These are phyloP conservation scores for Cheilosia scutellata DNA, from an alignment of 2,888 invertebrate species.

Conservation along the genomic window DNA sequence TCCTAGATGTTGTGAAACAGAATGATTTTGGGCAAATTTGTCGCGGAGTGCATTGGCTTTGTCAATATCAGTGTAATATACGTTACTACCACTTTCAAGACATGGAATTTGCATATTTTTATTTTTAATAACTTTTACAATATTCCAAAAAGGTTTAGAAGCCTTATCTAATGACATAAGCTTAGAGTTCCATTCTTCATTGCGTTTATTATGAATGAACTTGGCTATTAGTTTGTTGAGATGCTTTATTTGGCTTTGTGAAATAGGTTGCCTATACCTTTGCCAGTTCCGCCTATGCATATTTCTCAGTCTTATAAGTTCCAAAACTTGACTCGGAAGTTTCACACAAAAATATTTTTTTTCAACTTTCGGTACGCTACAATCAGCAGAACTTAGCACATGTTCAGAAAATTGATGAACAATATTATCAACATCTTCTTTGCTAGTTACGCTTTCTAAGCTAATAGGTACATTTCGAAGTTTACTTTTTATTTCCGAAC, in stretches of 20 bases:
- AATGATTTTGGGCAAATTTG: background rate
- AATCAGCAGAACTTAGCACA: background rate
- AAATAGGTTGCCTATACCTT: background rate
- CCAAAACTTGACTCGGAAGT: background rate
- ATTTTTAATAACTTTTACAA: constrained; percentile 9
- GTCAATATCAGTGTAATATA: background rate
- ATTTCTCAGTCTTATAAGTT: constrained; percentile 3
- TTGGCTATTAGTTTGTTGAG: constrained; percentile 5
- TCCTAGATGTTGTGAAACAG: constrained; percentile 5
- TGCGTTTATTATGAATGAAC: background rate
- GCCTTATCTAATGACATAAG: background rate
- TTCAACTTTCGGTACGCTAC: background rate
- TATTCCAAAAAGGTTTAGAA: constrained; percentile 6
- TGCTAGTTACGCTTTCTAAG: too few species aligned
- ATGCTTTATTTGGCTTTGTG: background rate
- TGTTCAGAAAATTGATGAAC: background rate
- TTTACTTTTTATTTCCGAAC: background rate
- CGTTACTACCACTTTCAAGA: background rate
- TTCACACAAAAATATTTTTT: background rate
- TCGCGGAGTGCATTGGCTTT: too few species aligned
- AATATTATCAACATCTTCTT: background rate
- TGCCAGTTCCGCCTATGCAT: background rate
- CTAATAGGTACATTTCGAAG: too few species aligned
- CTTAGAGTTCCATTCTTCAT: constrained; percentile 3
- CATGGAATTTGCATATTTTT: background rate